A percentile compares a stretch with the other conserved stretches of the same genome.
Evolutionary conservation across 2,113 vertebrate species (phyloP).

Genomic region (Bos indicus): DNA sequence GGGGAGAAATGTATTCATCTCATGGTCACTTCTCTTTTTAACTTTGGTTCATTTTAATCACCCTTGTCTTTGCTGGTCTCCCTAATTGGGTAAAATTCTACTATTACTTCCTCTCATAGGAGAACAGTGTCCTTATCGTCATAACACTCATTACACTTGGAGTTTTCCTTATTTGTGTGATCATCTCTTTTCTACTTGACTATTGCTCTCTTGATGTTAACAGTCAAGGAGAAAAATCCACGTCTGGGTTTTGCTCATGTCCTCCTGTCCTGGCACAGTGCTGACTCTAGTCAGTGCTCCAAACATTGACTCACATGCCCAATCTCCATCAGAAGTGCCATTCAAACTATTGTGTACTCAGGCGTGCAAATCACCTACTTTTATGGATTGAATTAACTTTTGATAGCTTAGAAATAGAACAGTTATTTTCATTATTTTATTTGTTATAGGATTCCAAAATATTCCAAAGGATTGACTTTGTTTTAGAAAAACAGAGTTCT

Average conservation of each 20-base stretch:
- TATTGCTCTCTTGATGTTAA: neutral
- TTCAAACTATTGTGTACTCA: neutral
- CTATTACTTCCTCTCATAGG: neutral
- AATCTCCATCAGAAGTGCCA: neutral
- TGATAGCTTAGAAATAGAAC: neutral
- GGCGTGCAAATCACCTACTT: neutral
- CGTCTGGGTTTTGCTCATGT: neutral
- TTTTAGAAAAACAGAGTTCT: slow-evolving; percentile 1
- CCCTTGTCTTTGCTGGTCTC: neutral
- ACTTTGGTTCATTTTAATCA: neutral
- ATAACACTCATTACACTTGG: neutral
- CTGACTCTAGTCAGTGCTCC: neutral
- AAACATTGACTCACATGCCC: neutral
- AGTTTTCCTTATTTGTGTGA: neutral
- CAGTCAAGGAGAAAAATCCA: neutral
- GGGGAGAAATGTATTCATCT: neutral
- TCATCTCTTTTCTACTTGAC: neutral
- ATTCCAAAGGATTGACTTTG: neutral
- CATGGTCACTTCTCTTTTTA: neutral
- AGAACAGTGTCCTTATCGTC: neutral
- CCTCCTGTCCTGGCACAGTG: neutral
- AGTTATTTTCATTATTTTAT: neutral
- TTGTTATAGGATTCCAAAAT: neutral
- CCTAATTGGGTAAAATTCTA: neutral
- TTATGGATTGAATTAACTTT: neutral